Base-by-base conservation (phyloP, 2,113 vertebrate species). In the Tragelaphus imberbis region DNA sequence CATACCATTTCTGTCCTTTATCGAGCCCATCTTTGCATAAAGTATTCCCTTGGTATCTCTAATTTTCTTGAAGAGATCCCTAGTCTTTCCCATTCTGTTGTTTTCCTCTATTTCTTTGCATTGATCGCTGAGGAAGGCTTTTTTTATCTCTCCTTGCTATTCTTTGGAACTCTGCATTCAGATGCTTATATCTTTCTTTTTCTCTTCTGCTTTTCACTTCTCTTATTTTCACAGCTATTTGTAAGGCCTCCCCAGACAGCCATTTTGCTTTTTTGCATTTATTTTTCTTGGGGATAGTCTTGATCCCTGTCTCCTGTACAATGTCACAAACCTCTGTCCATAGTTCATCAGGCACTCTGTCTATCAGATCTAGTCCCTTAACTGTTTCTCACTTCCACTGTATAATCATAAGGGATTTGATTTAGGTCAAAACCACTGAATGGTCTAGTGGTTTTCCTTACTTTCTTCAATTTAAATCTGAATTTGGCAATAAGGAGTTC, bases 241-340 rank as follows among this genome's bases (percentile, higher is more conserved):
- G 15, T 65, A 33, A 33, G 63, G 15, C 14, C 63, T 65, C 15
- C 15, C 8, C 15, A 33, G 30, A 65, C 0, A 65, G 30, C 30
- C 63, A 65, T 7, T 33, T 65, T 4, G 6, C 14, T 65, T 65
- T 65, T 33, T 33, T 65, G 30, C 61, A 33, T 33, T 33, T 65
- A 3, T 33, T 65, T 33, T 16, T 65, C 30, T 17, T 65, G 30
- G 7, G 30, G 6, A 16, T 65, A 6, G 15, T 65, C 61, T 65
- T 33, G 14, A 33, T 65, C 2, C 61, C 61, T 4, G 61, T 33
- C 61, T 65, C 61, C 30, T 65, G 0, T 65, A 65, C 30, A 65
- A 33, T 65, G 30, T 2, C 63, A 17, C 17, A 14, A 17, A 65
- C 7, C 61, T 33, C 15, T 0, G 0, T 33, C 61, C 15, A 65